These are phyloP conservation scores for Scaptomyza caliginosa DNA, from an alignment of 2,888 invertebrate species.

Conservation along the genomic window DNA sequence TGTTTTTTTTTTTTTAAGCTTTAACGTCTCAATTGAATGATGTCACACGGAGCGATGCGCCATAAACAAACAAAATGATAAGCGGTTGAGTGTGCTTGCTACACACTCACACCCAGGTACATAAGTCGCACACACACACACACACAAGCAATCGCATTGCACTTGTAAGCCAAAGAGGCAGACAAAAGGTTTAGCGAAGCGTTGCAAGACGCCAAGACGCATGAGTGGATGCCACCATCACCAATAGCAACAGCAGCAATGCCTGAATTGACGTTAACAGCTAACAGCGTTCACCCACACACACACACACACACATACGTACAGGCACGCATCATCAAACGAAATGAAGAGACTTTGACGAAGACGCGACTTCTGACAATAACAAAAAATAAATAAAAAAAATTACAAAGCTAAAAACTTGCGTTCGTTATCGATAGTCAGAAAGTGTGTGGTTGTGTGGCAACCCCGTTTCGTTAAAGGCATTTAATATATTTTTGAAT, in stretches of 20 bases:
- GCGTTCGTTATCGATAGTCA: constrained; percentile 22
- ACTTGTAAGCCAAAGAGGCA: constrained; percentile 48
- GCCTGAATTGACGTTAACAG: constrained; percentile 29
- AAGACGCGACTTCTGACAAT: constrained; percentile 16
- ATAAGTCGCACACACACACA: background rate
- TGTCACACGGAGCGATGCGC: constrained; percentile 56
- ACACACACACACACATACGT: background rate
- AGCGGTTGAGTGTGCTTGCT: constrained; percentile 30
- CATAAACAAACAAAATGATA: constrained; percentile 58
- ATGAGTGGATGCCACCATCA: constrained; percentile 24
- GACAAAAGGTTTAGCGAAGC: constrained; percentile 59
- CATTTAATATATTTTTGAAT: background rate
- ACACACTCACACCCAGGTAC: constrained; percentile 20
- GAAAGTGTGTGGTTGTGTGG: background rate
- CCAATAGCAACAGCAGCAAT: constrained; percentile 14
- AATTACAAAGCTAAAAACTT: background rate
- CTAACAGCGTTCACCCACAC: constrained; percentile 4
- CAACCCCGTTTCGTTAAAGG: background rate
- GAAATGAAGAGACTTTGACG: constrained; percentile 5
- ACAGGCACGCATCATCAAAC: background rate
- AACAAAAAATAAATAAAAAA: background rate
- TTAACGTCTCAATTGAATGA: constrained; percentile 60
- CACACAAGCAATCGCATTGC: constrained; percentile 23
- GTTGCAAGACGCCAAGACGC: constrained; percentile 41
- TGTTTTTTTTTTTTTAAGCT: constrained; percentile 1